phyloP scores from a whole-genome alignment of 2,797 vertebrate genomes.

The Takifugu ocellatus region DNA sequence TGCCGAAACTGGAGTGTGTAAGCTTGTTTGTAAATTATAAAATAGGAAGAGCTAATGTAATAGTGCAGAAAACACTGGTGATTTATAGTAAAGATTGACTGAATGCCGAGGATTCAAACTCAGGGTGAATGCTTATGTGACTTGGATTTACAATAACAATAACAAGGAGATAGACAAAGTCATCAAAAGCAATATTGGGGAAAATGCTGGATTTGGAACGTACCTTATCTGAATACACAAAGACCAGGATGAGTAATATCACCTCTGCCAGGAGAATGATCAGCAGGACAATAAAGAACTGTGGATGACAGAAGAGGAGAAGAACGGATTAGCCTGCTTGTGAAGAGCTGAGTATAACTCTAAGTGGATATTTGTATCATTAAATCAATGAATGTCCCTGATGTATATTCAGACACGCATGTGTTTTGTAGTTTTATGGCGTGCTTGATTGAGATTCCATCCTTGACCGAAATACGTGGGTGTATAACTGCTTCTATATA shows the following conservation, averaged over 20 bases:
- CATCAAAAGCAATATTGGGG: not conserved
- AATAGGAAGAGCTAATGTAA: too few species aligned
- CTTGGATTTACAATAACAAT: not conserved
- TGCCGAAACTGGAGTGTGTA: too few species aligned
- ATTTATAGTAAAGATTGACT: not conserved
- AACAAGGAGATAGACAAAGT: not conserved
- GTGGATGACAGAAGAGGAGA: constrained; percentile 53
- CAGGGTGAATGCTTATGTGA: too few species aligned
- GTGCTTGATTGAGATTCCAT: not conserved
- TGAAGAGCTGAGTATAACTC: constrained; percentile 19
- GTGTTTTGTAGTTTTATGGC: not conserved
- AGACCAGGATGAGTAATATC: constrained; percentile 95
- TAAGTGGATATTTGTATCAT: not conserved
- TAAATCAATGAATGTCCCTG: constrained; percentile 3
- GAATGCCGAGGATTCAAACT: not conserved
- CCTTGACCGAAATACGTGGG: not conserved
- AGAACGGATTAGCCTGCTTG: constrained; percentile 4
- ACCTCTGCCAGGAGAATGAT: constrained; percentile 93
- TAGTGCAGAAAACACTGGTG: too few species aligned
- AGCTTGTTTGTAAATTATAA: too few species aligned
- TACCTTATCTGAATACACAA: constrained; percentile 98
- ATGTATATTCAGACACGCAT: not conserved
- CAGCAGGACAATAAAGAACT: constrained; percentile 98
- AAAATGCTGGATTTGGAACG: constrained; percentile 39
- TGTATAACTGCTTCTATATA: not conserved